These are phyloP conservation scores for Pachydiplax longipennis DNA, from an alignment of 2,888 invertebrate genomes.

Conservation along the genomic window DNA sequence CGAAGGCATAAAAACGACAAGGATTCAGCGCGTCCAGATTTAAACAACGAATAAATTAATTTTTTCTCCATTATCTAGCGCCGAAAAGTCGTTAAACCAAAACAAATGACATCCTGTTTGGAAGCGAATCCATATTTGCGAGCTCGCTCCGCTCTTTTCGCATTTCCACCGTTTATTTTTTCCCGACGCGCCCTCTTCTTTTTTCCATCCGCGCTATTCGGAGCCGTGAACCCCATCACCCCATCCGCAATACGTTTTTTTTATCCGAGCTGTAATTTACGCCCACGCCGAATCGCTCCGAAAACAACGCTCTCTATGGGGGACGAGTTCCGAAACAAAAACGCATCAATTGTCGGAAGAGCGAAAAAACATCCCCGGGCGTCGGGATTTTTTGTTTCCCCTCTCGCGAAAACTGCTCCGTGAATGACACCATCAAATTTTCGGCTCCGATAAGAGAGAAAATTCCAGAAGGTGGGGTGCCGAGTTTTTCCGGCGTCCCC, in stretches of 20 bases:
- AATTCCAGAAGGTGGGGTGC: not conserved
- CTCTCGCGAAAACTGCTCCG: slow-evolving; percentile 2
- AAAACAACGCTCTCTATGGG: not conserved
- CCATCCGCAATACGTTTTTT: slow-evolving; percentile 1
- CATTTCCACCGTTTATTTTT: not conserved
- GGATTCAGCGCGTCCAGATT: not conserved
- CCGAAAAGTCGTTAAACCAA: slow-evolving; percentile 30
- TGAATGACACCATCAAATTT: slow-evolving; percentile 31
- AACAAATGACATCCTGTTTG: slow-evolving; percentile 34
- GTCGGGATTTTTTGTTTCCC: slow-evolving; percentile 33
- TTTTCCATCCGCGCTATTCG: not conserved
- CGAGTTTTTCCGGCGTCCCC: slow-evolving; percentile 37
- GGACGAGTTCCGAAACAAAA: slow-evolving; percentile 41
- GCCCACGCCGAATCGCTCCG: not conserved
- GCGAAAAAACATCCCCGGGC: not conserved
- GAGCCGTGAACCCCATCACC: not conserved
- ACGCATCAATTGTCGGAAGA: slow-evolving; percentile 37
- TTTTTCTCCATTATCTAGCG: slow-evolving; percentile 12
- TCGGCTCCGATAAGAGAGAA: slow-evolving; percentile 25
- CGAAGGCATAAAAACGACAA: not conserved
- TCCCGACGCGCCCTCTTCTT: not conserved
- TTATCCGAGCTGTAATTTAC: slow-evolving; percentile 17
- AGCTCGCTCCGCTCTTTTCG: not conserved
- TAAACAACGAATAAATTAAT: slow-evolving; percentile 28
- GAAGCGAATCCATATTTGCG: slow-evolving; percentile 22